phyloP scores from a whole-genome alignment of 2,113 vertebrate species.

The Protomyctophum bolini region DNA sequence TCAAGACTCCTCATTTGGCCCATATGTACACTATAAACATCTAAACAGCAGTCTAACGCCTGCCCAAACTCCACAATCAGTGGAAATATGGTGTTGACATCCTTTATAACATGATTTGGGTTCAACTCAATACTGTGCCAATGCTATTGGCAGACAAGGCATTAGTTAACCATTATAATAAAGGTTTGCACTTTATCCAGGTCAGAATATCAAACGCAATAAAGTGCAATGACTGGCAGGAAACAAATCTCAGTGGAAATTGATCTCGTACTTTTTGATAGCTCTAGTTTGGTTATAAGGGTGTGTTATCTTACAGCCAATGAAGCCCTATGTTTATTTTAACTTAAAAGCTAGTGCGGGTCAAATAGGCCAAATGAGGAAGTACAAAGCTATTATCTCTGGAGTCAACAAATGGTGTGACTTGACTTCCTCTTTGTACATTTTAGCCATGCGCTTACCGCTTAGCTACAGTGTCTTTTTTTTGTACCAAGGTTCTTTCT shows the following conservation, averaged over 20 bases:
- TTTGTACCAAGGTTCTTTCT: no score
- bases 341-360: no score
- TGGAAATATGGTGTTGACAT: background rate
- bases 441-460: background rate
- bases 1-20: constrained; percentile 28
- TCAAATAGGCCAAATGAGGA: background rate
- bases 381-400: background rate
- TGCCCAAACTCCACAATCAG: constrained; percentile 19
- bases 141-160: background rate
- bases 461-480: no score
- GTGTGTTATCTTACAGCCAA: background rate
- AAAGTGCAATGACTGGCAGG: background rate
- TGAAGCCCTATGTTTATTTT: background rate
- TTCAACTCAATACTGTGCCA: background rate
- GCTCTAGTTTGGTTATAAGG: background rate
- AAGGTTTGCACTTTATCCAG: constrained; percentile 13
- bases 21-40: constrained; percentile 58
- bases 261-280: background rate
- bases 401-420: background rate
- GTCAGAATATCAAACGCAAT: constrained; percentile 7
- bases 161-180: background rate
- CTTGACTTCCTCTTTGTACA: background rate
- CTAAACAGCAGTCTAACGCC: constrained; percentile 16
- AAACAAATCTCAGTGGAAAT: background rate
- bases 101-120: background rate